Base-by-base conservation (phyloP, 2,797 vertebrate genomes). In the Hylomyscus alleni region DNA sequence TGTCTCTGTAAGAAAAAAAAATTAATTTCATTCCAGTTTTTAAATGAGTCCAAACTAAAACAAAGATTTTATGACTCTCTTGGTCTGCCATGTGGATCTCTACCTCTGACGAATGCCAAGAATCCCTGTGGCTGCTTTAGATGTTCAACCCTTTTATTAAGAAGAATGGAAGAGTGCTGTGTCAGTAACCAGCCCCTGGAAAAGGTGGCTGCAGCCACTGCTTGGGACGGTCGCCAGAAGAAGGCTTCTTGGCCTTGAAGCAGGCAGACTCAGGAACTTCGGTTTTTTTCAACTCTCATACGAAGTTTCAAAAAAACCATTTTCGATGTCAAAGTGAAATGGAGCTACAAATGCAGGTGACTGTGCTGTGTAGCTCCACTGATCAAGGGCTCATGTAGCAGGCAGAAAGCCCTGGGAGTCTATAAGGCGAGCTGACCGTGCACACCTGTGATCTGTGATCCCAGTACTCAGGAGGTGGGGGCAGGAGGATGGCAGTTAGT, bases 11-110 rank as follows among this genome's bases (percentile, higher is more conserved):
- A 93, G 81, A 95, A 96, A 96, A 96, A 77, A 85, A 69, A 34
- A 8, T 82, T 82, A 37, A 97, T 97, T 96, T 97, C 88, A 89
- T 95, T 96, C 94, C 97, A 95, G 85, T 86, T 96, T 96, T 96
- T 93, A 96, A 97, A 95, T 0, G 67, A 95, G 75, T 96, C 86
- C 94, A 96, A 97, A 96, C 90, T 96, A 94, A 95, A 98, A 96
- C 95, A 96, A 97, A 96, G 94, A 97, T 97, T 97, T 97, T 95
- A 97, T 94, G 95, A 96, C 92, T 96, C 89, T 94, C 83, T 91
- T 47, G 3, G 93, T 95, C 93, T 84, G 93, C 97, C 94, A 89
- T 96, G 93, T n/a, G 93, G 95, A 97, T 97, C 97, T 96, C 97
- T 50, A 20, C 86, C 83, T 93, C 92, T 91, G 91, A 93, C 85